These are phyloP conservation scores for Paralinhomoeus sp. DNA, from an alignment of 2,888 invertebrate species.

Conservation along the genomic window DNA sequence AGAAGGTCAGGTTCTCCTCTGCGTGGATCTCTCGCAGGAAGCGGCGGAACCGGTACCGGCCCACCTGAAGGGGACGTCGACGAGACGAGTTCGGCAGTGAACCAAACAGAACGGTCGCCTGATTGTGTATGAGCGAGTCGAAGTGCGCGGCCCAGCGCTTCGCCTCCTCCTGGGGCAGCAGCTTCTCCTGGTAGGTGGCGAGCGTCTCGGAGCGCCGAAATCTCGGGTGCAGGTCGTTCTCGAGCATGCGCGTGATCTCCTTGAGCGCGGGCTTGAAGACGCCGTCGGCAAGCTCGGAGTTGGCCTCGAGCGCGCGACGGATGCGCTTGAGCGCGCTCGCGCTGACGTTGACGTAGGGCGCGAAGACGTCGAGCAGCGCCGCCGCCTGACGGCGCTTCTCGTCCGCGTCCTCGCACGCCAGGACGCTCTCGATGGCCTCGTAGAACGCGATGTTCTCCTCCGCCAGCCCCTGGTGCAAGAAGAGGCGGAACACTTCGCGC, in stretches of 20 bases:
- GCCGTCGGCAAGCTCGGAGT: too few relatives aligned
- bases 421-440: constrained; percentile 17
- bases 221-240: constrained; percentile 22
- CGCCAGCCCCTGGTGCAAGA: constrained; percentile 18
- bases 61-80: constrained; percentile 20
- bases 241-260: constrained; percentile 17
- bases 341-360: constrained; percentile 17
- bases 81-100: too few relatives aligned
- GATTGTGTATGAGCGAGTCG: too few relatives aligned
- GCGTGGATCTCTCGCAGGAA: constrained; percentile 20
- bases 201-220: constrained; percentile 21
- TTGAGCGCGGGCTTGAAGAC: too few relatives aligned
- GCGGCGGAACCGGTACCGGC: constrained; percentile 20
- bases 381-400: constrained; percentile 13
- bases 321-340: too few relatives aligned
- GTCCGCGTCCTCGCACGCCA: constrained; percentile 16
- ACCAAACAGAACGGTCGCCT: too few relatives aligned
- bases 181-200: constrained; percentile 13
- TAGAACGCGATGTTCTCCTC: constrained; percentile 21
- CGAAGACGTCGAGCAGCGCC: constrained; percentile 14
- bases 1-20: constrained; percentile 22
- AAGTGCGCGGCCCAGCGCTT: constrained; percentile 19
- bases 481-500: too few relatives aligned
- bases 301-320: constrained; percentile 17
- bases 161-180: constrained; percentile 19